Evolutionary conservation across 92 coral and sea anemone genomes (phyloP), one percentile per base, ranked within the genome.

Genomic region (Porites divaricata): DNA sequence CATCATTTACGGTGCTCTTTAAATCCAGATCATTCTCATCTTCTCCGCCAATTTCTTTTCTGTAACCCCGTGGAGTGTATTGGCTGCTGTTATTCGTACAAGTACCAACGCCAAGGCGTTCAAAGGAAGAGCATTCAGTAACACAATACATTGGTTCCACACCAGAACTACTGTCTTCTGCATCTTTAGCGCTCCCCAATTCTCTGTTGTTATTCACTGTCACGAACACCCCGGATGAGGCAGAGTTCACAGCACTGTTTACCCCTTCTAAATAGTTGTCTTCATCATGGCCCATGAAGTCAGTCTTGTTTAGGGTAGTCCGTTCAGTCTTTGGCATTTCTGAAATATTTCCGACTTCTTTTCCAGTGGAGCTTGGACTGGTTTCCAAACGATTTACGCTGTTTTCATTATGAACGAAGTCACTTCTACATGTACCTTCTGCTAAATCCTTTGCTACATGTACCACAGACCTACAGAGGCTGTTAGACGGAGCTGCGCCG

Each of bases 61-160:
- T 48, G 58, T 41, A 63, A 17, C 16, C 28, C 11, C 9, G 54
- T 1, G n/a, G 35, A 54, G 2, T 54, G 45, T 35, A 35, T 35
- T 35, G 45, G 4, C 45, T 35, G 67, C 57, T 62, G 56, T 49
- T 61, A 62, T 11, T 26, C 15, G 20, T 45, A 22, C 70, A 21
- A 20, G 28, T 20, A 63, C 49, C 26, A 77, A 0, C 45, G 4
- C 59, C 71, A 21, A 41, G 48, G 79, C 63, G 63, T 54, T 75
- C 51, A 52, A 70, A 26, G n/a, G 35, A 57, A 20, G 79, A 81
- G 22, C 67, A 72, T 12, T 71, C 93, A 19, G 91, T 87, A 21
- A 72, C 56, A 63, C 22, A 76, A 12, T 89, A 87, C 79, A 79
- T 77, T 14, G 91, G 78, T 35, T 87, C 91, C 72, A 84, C 75